Percentiles rank a stretch among this genome's conserved stretches.
phyloP scores from a whole-genome alignment of 1,140 invertebrate genomes.

The Dolichoris vasculosae region DNA sequence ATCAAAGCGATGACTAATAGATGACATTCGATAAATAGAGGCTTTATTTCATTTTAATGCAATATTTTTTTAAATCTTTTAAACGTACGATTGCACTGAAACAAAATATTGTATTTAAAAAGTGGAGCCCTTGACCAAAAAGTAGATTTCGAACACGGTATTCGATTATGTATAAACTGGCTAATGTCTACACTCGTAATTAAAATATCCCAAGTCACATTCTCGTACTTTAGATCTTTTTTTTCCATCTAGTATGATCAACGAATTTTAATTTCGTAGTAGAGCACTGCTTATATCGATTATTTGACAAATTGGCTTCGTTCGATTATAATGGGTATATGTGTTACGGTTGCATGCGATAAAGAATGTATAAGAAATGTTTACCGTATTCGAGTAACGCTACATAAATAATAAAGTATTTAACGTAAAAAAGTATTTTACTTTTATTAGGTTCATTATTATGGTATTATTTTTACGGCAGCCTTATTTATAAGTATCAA shows the following conservation, averaged over 20 bases:
- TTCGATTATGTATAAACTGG: no score
- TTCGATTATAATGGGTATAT: neutral
- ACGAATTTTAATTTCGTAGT: neutral
- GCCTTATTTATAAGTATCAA: neutral
- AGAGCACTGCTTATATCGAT: neutral
- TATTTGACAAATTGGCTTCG: neutral
- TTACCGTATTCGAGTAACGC: neutral
- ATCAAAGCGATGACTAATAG: neutral
- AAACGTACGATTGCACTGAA: no score
- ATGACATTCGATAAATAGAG: neutral
- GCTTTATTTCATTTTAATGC: no score
- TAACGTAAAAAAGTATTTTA: neutral
- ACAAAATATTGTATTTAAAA: no score
- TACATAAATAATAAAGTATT: neutral
- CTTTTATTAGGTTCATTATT: neutral
- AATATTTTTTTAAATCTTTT: no score
- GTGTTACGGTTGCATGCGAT: neutral
- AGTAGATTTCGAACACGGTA: no score
- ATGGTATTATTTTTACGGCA: neutral
- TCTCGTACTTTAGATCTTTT: slow-evolving; percentile 18
- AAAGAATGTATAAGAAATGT: neutral
- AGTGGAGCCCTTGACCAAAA: no score
- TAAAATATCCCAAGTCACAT: neutral
- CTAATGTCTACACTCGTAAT: neutral
- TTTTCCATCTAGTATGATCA: neutral